Conservation (phyloP, 1,140 invertebrate genomes). For the Ganaspis sp. region DNA sequence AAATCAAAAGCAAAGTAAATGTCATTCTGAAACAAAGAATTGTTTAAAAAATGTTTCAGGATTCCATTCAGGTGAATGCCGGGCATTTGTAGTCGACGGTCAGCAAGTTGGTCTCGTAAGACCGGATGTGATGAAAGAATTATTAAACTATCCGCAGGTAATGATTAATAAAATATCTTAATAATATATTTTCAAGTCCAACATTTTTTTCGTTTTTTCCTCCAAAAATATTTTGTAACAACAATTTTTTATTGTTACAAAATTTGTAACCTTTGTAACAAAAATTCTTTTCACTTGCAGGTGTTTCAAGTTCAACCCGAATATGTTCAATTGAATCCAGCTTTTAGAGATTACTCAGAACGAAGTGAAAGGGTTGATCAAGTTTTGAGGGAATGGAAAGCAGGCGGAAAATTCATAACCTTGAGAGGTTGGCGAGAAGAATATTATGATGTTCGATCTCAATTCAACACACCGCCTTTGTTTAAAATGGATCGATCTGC, state of each 20-base stretch:
- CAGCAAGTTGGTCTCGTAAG: conserved; percentile 91
- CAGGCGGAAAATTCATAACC: conserved; percentile 80
- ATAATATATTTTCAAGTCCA: too few relatives aligned
- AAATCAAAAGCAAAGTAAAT: too few relatives aligned
- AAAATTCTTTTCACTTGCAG: too few relatives aligned
- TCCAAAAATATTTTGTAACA: too few relatives aligned
- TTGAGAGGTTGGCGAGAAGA: conserved; percentile 94
- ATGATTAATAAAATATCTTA: conserved; percentile 57
- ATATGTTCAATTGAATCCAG: conserved; percentile 88
- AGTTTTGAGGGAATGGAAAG: conserved; percentile 85
- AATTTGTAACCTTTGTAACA: too few relatives aligned
- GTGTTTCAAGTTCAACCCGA: conserved; percentile 84
- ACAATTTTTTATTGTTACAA: too few relatives aligned
- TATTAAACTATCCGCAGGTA: conserved; percentile 89
- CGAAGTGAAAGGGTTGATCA: conserved; percentile 86
- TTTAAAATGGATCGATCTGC: conserved; percentile 95
- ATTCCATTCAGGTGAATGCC: conserved; percentile 84
- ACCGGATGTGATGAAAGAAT: conserved; percentile 86
- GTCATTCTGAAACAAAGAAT: too few relatives aligned
- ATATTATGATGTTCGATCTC: conserved; percentile 89
- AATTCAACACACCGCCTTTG: conserved; percentile 83
- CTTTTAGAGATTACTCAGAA: conserved; percentile 88
- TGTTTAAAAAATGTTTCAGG: conserved; percentile 74
- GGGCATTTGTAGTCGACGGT: conserved; percentile 90
- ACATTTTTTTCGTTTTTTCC: too few relatives aligned